Evolutionary conservation across 2,113 vertebrate genomes (phyloP), one percentile per base, ranked within the genome.

Genomic region (Illadopsis cleaveri): DNA sequence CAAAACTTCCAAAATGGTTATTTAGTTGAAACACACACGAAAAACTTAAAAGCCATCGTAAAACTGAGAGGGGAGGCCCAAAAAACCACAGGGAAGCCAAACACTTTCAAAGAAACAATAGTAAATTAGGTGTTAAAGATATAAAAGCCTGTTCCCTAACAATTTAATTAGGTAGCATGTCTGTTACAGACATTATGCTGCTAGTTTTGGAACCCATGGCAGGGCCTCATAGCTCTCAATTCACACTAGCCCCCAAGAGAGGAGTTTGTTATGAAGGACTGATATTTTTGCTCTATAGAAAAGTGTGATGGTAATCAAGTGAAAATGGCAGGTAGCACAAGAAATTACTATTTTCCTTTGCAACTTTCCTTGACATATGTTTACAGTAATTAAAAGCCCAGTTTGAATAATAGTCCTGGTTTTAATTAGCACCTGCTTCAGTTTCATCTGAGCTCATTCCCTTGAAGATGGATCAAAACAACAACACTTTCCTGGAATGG

Each of bases 111-210:
- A 97, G 97, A 96, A 98, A 98, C 97, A 98, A 97, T 98, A 96
- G 97, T 97, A 98, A 98, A 98, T 98, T 97, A 98, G 97, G 97
- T 98, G 98, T 97, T 97, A 97, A 98, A 98, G 97, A 98, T 97
- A 97, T 97, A 97, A 97, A 98, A 96, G 91, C 97, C 96, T 96
- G 96, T 95, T 97, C 94, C 94, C 94, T 97, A 97, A 96, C 95
- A 97, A 92, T 92, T 97, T 97, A 98, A 98, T 98, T 98, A 98
- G 96, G 97, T 92, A 94, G 96, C 65, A 93, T 96, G 97, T 98
- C 98, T 98, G 98, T 94, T 98, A 97, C 96, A 97, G 87, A 97
- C 97, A 98, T 98, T 97, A 98, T 93, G 89, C 69, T 81, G 96
- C 56, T 96, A 71, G 93, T 86, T 96, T 94, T 96, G 96, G 96